Base-by-base conservation (phyloP, 2,113 vertebrate genomes). In the Trinectes maculatus region DNA sequence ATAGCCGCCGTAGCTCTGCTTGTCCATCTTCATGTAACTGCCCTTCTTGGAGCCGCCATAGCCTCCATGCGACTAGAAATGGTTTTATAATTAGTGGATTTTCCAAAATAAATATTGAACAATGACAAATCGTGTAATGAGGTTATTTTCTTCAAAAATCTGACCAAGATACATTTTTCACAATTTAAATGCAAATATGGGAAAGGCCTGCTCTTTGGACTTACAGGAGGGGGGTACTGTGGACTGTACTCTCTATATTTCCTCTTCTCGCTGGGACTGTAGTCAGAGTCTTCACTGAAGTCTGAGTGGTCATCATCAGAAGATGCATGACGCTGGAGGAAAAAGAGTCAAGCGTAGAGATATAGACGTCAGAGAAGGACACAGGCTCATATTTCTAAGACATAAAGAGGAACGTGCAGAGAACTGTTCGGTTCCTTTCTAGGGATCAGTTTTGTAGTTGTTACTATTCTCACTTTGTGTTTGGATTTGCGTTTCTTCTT, bases 211-310 rank as follows among this genome's bases (percentile, higher is more conserved):
- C 6, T 47, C n/a, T 13, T 51, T 1, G 7, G 25, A 85, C 92
- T 92, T 60, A 93, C 91, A 65, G 95, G 43, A 0, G 94, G 92
- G 0, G 89, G 84, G 1, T 96, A 98, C 0, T 94, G 93, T 0
- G 96, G 96, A 54, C 96, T 97, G 90, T 97, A 98, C 15, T 98
- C 96, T 63, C 97, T 57, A 76, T 98, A 98, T 31, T 98, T 98
- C 34, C 96, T 88, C 80, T 98, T 98, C 74, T 98, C 97, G 0
- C 87, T 93, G 1, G 95, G 95, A 71, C 96, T 97, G 87, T 95
- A 98, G 79, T 98, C 97, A 0, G 97, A 98, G 22, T 98, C 97
- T 0, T 98, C 96, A 0, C 95, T 98, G 87, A 81, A 96, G 75
- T 98, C 97, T 0, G 97, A 97, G 82, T 95, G 95, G 46, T 98